These are phyloP conservation scores for Oreochromis aureus DNA, from an alignment of 2,113 vertebrate species.

Conservation along the genomic window DNA sequence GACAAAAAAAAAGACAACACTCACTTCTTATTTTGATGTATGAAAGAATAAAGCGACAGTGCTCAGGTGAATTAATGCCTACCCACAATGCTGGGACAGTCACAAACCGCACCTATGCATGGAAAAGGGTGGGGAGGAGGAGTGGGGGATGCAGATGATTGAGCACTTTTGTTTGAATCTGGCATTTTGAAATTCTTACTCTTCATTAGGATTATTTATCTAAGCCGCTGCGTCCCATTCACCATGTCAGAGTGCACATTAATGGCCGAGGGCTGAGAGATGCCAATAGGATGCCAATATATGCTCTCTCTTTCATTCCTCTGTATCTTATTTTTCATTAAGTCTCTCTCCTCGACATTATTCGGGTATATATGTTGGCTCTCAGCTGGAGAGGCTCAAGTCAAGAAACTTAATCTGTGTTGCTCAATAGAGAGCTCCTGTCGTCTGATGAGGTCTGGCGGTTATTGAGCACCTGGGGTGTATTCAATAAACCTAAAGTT, in stretches of 20 bases:
- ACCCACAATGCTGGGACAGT: background rate
- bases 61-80: slow-evolving; percentile 63
- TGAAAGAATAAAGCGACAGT: slow-evolving; percentile 67
- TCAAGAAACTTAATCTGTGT: slow-evolving; percentile 44
- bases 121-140: background rate
- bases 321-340: slow-evolving; percentile 54
- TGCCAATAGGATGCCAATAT: slow-evolving; percentile 47
- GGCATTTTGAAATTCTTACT: slow-evolving; percentile 37
- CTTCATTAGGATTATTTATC: slow-evolving; percentile 54
- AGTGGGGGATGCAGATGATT: slow-evolving; percentile 30
- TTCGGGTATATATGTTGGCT: slow-evolving; percentile 49
- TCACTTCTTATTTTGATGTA: slow-evolving; percentile 71
- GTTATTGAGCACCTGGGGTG: slow-evolving; percentile 64
- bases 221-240: slow-evolving; percentile 2
- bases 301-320: slow-evolving; percentile 9
- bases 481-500: slow-evolving; percentile 66
- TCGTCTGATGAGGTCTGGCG: slow-evolving; percentile 54
- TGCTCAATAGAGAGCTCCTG: slow-evolving; percentile 49
- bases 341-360: slow-evolving; percentile 21
- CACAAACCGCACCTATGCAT: background rate
- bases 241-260: slow-evolving; percentile 28
- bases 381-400: slow-evolving; percentile 52
- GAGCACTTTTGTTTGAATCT: slow-evolving; percentile 47
- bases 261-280: slow-evolving; percentile 5
- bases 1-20: slow-evolving; percentile 57